Base-by-base conservation (phyloP, 2,113 vertebrate species). In the Gymnorhina tibicen region DNA sequence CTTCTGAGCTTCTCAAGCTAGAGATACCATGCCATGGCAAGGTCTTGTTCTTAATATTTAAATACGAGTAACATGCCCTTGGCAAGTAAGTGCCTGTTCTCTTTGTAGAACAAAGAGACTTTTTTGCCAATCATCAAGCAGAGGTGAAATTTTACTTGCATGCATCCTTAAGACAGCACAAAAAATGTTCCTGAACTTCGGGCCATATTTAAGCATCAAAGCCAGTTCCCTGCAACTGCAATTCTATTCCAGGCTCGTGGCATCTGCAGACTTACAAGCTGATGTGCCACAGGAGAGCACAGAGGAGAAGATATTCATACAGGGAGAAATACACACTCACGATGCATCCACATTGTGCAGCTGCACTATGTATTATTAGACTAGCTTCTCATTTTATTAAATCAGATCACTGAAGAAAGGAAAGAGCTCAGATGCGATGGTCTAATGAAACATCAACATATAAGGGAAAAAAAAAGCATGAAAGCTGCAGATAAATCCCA, bases 291-390 rank as follows among this genome's bases (percentile, higher is more conserved):
- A 84, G 68, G 86, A 91, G n/a, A 88, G 39, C 59, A 70, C 27
- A 66, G 44, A 41, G 24, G 21, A 89, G 53, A 86, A 68, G 47
- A 93, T 72, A 72, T 46, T 91, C 89, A 41, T 58, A 76, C 33
- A 74, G 35, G 39, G 41, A 37, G 35, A 89, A 89, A 92, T 87
- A 81, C 0, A 11, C 63, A 84, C 72, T 92, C 90, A 55, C 64
- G 64, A 10, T 23, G 44, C 52, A 95, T 33, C 52, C 3, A 2
- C 56, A 9, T 32, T 91, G 76, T 95, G 60, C 93, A 96, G 94
- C 93, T 95, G 91, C 56, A 75, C 55, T 72, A 52, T 77, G 64
- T 64, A 64, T 89, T 93, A 95, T 95, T 92, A 81, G 42, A 83
- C 27, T 41, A 37, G 64, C 8, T 89, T 91, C 60, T 95, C 47